These are phyloP conservation scores for Nasonia longicornis DNA, from an alignment of 1,140 invertebrate species.

Conservation along the genomic window DNA sequence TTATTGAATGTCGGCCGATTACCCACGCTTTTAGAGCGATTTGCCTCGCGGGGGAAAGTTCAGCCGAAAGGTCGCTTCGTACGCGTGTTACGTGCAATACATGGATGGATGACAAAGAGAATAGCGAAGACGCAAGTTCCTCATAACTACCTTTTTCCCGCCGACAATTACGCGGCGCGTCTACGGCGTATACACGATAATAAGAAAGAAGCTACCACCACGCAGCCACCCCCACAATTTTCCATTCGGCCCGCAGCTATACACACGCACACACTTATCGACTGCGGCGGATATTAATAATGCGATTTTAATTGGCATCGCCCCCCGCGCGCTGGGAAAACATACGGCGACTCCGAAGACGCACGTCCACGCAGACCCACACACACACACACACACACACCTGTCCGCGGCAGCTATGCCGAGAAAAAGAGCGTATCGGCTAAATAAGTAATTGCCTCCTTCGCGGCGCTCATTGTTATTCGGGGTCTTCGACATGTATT, in stretches of 20 bases:
- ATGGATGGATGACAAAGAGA: no score
- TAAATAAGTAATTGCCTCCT: slow-evolving; percentile 46
- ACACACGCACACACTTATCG: background rate
- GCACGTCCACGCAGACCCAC: background rate
- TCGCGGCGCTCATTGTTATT: slow-evolving; percentile 43
- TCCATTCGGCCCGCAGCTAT: background rate
- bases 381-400: background rate
- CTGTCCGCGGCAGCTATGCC: background rate
- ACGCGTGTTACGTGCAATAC: no score
- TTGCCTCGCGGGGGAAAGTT: background rate
- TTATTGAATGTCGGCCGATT: background rate
- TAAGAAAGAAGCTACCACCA: slow-evolving; percentile 21
- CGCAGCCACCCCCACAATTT: background rate
- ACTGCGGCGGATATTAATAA: slow-evolving; percentile 38
- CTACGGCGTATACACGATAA: background rate
- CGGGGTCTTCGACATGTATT: slow-evolving; percentile 48
- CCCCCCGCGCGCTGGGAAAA: slow-evolving; percentile 16
- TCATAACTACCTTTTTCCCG: background rate
- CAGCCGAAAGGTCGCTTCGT: no score
- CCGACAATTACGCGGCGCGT: background rate
- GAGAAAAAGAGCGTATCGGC: slow-evolving; percentile 33
- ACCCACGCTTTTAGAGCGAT: background rate
- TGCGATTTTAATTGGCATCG: slow-evolving; percentile 44
- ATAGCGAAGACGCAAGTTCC: background rate
- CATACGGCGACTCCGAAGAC: slow-evolving; percentile 18